Evolutionary conservation across 2,113 vertebrate species (phyloP), one percentile per base, ranked within the genome.

Genomic region (Petrocephalus zakoni): DNA sequence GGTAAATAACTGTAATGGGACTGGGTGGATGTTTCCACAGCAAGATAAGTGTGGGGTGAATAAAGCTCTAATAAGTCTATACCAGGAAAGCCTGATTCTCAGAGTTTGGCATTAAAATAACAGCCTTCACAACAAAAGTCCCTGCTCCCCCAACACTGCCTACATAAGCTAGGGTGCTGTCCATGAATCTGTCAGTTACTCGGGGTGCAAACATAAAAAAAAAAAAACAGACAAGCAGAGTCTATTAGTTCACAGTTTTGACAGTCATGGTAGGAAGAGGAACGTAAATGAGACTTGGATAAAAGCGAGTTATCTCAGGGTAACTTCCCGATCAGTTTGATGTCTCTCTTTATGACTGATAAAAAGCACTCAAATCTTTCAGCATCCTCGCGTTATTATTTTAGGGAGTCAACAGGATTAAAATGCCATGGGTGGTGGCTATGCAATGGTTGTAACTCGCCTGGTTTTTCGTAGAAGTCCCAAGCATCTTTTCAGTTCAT

Each of bases 251-350:
- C 82, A 49, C 49, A 13, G 11, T 15, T 46, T 85, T 85, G 82
- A 85, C 82, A 85, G 82, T 85, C 7, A 85, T 49, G 34, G 88
- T 89, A 89, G 86, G 88, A 83, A 64, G 87, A 92, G 86, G 86
- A 55, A 56, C 88, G 86, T 89, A 86, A 93, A 93, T 94, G 92
- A 92, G 91, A 89, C 82, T 91, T 89, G 89, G 90, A 93, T 93
- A 93, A 93, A 92, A 87, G 93, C 92, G 88, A 93, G 91, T 92
- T 94, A 91, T 92, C 93, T 92, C 75, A 88, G 89, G 47, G n/a
- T 52, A 91, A 88, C 37, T 85, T 37, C 34, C 49, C 72, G 89
- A 91, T 47, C 49, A 52, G n/a, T n/a, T 49, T 49, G 82, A 51
- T 47, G 46, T 85, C 82, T 85, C 81, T 83, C 81, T 83, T 21